phyloP scores from a whole-genome alignment of 30 jellyfish, hydroid and myxozoan genomes.

The Rhopilema esculentum region DNA sequence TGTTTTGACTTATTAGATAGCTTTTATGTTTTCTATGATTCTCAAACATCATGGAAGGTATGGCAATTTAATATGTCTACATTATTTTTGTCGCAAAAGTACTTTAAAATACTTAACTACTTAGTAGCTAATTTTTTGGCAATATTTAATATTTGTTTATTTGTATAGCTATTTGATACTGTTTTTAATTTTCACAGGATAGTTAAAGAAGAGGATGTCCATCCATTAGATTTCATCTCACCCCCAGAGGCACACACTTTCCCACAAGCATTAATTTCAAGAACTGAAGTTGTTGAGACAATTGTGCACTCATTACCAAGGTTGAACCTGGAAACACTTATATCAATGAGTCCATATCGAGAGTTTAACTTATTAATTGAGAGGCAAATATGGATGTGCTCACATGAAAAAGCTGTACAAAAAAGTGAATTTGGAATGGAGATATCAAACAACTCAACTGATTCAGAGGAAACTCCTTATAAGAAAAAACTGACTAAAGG shows the following conservation, averaged over 20 bases:
- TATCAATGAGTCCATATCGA: slow-evolving; percentile 70
- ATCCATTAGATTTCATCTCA: slow-evolving; percentile 44
- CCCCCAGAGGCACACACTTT: slow-evolving; percentile 76
- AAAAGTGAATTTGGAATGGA: background rate
- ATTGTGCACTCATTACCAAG: slow-evolving; percentile 82
- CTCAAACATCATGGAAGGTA: too few relatives aligned
- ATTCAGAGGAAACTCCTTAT: slow-evolving; percentile 54
- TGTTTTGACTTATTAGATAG: too few relatives aligned
- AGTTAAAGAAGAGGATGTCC: slow-evolving; percentile 27
- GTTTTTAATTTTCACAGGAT: slow-evolving; percentile 1
- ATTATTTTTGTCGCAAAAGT: too few relatives aligned
- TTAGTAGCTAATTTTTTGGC: too few relatives aligned
- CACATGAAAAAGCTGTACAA: slow-evolving; percentile 1
- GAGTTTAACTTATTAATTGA: slow-evolving; percentile 17
- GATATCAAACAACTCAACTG: background rate
- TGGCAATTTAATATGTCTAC: too few relatives aligned
- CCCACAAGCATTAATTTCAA: slow-evolving; percentile 79
- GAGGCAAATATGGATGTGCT: slow-evolving; percentile 21
- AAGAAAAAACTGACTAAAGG: background rate
- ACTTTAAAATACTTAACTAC: too few relatives aligned
- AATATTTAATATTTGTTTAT: background rate
- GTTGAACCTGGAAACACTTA: slow-evolving; percentile 58
- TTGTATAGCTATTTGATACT: background rate
- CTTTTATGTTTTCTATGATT: too few relatives aligned
- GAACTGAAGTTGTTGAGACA: slow-evolving; percentile 47